Evolutionary conservation across 2,797 vertebrate genomes (phyloP).

Genomic region (Gadopsis bispinosus): DNA sequence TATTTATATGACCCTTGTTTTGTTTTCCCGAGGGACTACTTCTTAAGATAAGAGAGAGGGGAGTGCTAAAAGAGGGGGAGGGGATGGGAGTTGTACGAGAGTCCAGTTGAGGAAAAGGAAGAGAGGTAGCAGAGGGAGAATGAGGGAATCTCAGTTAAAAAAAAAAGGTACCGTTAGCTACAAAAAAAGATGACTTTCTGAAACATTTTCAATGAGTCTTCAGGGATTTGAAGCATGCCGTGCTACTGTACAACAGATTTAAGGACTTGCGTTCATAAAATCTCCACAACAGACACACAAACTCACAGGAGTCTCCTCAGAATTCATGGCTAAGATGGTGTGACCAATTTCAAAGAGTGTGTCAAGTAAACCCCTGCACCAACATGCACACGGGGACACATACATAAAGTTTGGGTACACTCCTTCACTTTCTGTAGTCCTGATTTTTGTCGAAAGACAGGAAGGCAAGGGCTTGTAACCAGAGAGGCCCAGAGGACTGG

Average conservation of each 20-base stretch:
- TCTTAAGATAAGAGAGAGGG: conserved; percentile 56
- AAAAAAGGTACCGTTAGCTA: conserved; percentile 6
- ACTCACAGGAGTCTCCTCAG: background rate
- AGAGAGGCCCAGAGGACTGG: conserved; percentile 76
- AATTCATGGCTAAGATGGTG: background rate
- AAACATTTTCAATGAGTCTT: conserved; percentile 29
- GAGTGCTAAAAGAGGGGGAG: conserved; percentile 28
- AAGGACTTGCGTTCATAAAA: conserved; percentile 1
- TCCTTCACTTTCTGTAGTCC: conserved; percentile 26
- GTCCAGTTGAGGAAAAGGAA: conserved; percentile 35
- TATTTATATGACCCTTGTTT: conserved; percentile 69
- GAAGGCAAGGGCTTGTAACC: conserved; percentile 74
- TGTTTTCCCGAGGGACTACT: conserved; percentile 58
- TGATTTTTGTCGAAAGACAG: conserved; percentile 71
- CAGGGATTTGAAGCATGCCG: conserved; percentile 25
- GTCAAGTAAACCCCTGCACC: conserved; percentile 1
- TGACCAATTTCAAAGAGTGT: conserved; percentile 16
- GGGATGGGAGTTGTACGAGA: conserved; percentile 17
- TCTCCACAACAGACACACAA: background rate
- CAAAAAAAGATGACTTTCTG: conserved; percentile 16
- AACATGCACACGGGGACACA: background rate
- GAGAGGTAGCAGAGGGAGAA: conserved; percentile 12
- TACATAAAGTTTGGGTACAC: background rate
- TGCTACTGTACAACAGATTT: conserved; percentile 42
- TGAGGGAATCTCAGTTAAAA: conserved; percentile 14